Percentiles rank a stretch among this genome's conserved stretches.
Evolutionary conservation across 2,797 vertebrate species (phyloP).

Genomic region (Amblyraja radiata): DNA sequence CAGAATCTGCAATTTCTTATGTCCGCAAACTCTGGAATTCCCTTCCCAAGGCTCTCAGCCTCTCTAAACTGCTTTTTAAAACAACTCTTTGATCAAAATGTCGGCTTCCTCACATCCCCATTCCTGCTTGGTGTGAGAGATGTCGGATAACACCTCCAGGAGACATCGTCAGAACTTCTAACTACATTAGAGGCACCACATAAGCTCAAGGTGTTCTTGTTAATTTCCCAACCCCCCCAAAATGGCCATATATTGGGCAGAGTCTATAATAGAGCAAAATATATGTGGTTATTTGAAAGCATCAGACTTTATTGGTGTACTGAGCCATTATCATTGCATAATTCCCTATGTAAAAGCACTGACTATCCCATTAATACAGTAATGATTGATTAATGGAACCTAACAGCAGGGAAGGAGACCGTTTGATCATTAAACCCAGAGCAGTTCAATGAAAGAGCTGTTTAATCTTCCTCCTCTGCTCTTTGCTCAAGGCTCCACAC

Average conservation of each 20-base stretch:
- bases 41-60: not conserved
- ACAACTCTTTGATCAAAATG: not conserved
- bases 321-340: not conserved
- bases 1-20: no score
- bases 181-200: no score
- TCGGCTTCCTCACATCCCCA: not conserved
- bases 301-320: not conserved
- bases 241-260: not conserved
- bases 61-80: not conserved
- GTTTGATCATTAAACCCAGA: no score
- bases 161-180: no score
- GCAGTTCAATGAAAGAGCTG: no score
- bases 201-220: not conserved
- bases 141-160: no score
- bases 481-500: not conserved
- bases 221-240: not conserved
- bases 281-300: not conserved
- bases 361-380: not conserved
- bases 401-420: not conserved
- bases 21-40: not conserved
- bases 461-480: not conserved
- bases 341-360: not conserved
- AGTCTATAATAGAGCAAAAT: not conserved
- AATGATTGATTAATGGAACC: not conserved
- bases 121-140: no score